Percentiles rank a stretch among this genome's conserved stretches.
Evolutionary conservation across 2,888 invertebrate species (phyloP).

Genomic region (Scaptomyza polygonia): DNA sequence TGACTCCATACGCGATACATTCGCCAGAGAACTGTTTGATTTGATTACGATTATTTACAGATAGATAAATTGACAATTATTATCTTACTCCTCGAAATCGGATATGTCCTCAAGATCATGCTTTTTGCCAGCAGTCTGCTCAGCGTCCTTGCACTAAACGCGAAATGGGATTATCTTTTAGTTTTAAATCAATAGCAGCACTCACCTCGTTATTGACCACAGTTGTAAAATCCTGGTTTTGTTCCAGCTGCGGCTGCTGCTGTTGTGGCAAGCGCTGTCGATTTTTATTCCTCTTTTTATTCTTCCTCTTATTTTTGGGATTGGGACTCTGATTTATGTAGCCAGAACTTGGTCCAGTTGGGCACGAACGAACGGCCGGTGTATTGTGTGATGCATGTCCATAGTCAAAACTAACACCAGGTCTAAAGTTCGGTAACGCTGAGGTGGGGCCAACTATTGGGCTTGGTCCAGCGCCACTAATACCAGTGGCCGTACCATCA

Average conservation of each 20-base stretch:
- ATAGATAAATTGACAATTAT: not conserved
- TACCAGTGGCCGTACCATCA: constrained; percentile 20
- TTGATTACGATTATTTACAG: not conserved
- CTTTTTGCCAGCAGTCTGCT: constrained; percentile 22
- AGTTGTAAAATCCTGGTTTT: constrained; percentile 13
- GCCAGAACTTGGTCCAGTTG: constrained; percentile 1
- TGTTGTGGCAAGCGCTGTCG: constrained; percentile 27
- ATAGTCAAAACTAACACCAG: constrained; percentile 89
- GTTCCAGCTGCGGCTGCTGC: constrained; percentile 10
- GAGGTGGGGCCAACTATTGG: not conserved
- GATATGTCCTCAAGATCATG: constrained; percentile 82
- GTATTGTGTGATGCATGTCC: constrained; percentile 85
- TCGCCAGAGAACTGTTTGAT: constrained; percentile 22
- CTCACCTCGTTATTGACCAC: constrained; percentile 25
- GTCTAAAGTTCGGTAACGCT: constrained; percentile 85
- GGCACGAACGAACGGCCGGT: not conserved
- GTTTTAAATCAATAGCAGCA: not conserved
- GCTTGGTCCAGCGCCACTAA: constrained; percentile 10
- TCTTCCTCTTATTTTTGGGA: constrained; percentile 39
- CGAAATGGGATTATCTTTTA: constrained; percentile 13
- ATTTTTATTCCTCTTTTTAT: constrained; percentile 42
- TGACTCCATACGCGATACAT: constrained; percentile 12
- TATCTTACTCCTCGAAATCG: constrained; percentile 82
- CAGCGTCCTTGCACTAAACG: constrained; percentile 9
- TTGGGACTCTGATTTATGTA: constrained; percentile 26